Base-by-base conservation (phyloP, 2,113 vertebrate species). In the Rhinogobius similis region DNA sequence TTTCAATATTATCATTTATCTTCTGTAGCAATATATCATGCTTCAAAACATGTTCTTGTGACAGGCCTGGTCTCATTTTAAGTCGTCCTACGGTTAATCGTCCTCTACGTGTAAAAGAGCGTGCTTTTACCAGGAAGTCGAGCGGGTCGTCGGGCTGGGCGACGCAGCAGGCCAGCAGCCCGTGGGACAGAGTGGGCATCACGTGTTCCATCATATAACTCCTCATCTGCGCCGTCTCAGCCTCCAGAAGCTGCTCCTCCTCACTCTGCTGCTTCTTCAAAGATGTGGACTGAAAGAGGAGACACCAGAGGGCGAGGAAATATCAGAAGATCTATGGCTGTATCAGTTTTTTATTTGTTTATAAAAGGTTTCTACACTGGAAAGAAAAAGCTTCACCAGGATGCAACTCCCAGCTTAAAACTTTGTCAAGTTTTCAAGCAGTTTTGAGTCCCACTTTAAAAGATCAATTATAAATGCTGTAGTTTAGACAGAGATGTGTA, bases 171-270 rank as follows among this genome's bases (percentile, higher is more conserved):
- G 95, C 93, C 0, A 88, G 94, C 67, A 99, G 90, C 0, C 97
- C 97, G 79, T 88, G 89, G 65, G 93, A 92, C 53, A 99, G 93
- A 0, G 94, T 95, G 55, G 96, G 96, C 93, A 98, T 96, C 18
- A 99, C 92, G 0, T 94, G 89, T 52, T 90, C 88, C 90, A 93
- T 93, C 80, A 99, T 83, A 77, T 99, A 99, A 71, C 90, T 93
- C 55, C 92, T 92, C 77, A 97, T 70, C 1, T 94, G 93, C 48
- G 83, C 0, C 0, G 95, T 93, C 73, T 93, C 92, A 0, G 85
- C 92, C 77, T 96, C 93, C 75, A 97, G 39, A 24, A 94, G 70
- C 48, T 95, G 92, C 44, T 91, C 83, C 78, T 97, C 94, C 88
- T 95, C 90, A 66, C 77, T 90, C 70, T 88, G 94, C 36, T 91